Evolutionary conservation across 2,888 invertebrate species (phyloP).

Genomic region (Stratiomys singularior): DNA sequence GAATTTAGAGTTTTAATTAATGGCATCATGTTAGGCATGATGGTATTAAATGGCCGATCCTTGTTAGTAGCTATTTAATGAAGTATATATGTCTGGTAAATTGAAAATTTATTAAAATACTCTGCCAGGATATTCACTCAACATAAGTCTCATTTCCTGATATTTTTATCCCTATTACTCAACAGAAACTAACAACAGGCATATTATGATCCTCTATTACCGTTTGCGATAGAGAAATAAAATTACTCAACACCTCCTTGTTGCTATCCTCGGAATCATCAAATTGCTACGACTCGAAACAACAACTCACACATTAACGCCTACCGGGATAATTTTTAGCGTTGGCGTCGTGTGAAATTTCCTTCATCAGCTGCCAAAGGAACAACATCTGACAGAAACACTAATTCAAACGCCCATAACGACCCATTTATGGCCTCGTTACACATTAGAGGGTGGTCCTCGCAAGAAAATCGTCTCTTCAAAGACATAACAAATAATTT

Average conservation of each 20-base stretch:
- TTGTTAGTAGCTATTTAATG: neutral
- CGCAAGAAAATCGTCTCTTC: neutral
- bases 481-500: constrained; percentile 34
- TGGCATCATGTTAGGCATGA: neutral
- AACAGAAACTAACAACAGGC: neutral
- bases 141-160: too few species aligned
- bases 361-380: constrained; percentile 26
- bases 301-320: constrained; percentile 2
- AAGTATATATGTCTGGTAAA: neutral
- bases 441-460: constrained; percentile 36
- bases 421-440: constrained; percentile 41
- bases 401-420: constrained; percentile 41
- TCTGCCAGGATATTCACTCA: too few species aligned
- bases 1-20: constrained; percentile 20
- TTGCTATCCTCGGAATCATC: constrained; percentile 1
- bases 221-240: constrained; percentile 17
- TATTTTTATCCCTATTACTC: neutral
- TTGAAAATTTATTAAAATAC: neutral
- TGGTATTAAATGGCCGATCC: too few species aligned
- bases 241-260: constrained; percentile 3
- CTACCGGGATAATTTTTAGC: constrained; percentile 16
- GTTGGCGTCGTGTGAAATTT: constrained; percentile 29
- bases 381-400: constrained; percentile 26
- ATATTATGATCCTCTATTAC: neutral
- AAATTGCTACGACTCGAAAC: constrained; percentile 13